Evolutionary conservation across 2,888 invertebrate species (phyloP), one percentile per base, ranked within the genome.

Genomic region (Pristionchus exspectatus): DNA sequence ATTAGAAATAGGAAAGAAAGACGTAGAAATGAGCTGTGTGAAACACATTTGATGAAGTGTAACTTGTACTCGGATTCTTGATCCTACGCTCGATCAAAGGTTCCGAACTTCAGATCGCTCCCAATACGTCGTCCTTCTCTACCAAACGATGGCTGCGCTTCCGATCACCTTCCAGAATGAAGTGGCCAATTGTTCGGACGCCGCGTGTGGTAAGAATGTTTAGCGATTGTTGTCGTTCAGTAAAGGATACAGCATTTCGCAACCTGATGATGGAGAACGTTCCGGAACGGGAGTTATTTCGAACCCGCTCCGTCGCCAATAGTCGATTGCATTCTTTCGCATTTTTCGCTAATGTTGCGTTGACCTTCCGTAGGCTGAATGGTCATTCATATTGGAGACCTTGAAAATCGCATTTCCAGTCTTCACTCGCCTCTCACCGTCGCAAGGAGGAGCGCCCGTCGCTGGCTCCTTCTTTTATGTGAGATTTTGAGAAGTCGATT

Each of bases 61-160:
- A 10, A 3, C 12, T 7, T 50, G 44, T 9, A 7, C 44, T 50
- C 12, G 44, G 44, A 50, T 7, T 50, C 9, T 50, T 38, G 38
- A 50, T 50, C 12, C 4, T 7, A 10, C 44, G 44, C 9, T 50
- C 44, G 44, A 50, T 50, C 44, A 50, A 9, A 50, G 44, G 44
- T 7, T 38, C 38, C 38, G 38, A 21, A 33, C n/a, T 89, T 38
- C 83, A 89, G 89, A 89, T 54, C 89, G 89, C 3, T 83, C 83
- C 27, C 89, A 89, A 30, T 89, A 89, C 30, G 83, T 83, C 10
- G 89, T 89, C 1, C 83, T 89, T 7, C 81, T 89, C 63, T 89
- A 63, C 30, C 89, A 81, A n/a, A 63, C 89, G 12, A 3, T 12
- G n/a, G 24, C n/a, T 0, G 21, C 87, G 2, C 33, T 88, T 33